Conservation (phyloP, 2,797 vertebrate species). For the Myotis daubentonii region DNA sequence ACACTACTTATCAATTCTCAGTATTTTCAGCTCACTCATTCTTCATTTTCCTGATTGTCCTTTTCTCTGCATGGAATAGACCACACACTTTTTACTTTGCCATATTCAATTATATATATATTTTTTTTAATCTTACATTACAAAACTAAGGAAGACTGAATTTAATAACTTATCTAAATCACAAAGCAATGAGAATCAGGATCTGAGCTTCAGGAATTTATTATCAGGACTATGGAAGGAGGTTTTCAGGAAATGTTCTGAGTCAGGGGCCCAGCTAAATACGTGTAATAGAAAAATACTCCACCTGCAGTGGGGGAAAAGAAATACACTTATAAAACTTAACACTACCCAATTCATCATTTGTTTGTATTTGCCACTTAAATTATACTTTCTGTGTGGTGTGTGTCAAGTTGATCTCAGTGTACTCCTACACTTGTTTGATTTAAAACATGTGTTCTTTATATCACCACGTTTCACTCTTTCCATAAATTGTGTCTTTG, state of each 20-base stretch:
- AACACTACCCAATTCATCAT: neutral
- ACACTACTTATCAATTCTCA: neutral
- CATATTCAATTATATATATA: neutral
- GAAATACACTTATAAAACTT: neutral
- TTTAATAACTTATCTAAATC: conserved; percentile 2
- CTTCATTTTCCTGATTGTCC: neutral
- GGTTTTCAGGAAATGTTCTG: neutral
- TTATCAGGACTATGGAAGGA: neutral
- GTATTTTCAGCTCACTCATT: neutral
- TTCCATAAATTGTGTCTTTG: neutral
- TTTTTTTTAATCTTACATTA: too few species aligned
- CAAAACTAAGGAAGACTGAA: neutral
- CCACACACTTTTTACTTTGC: neutral
- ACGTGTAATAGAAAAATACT: neutral
- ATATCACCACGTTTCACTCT: neutral
- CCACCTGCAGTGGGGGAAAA: neutral
- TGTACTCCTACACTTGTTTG: neutral
- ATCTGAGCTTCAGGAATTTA: neutral
- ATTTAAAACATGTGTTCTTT: neutral
- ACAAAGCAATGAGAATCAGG: neutral
- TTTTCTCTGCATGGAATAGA: neutral
- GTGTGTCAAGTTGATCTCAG: neutral
- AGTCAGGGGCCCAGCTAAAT: neutral
- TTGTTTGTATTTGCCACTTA: neutral
- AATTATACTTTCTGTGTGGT: neutral